A percentile compares a stretch with the other conserved stretches of the same genome.
Conservation (phyloP, 2,113 vertebrate species). For the Aphyosemion australe region DNA sequence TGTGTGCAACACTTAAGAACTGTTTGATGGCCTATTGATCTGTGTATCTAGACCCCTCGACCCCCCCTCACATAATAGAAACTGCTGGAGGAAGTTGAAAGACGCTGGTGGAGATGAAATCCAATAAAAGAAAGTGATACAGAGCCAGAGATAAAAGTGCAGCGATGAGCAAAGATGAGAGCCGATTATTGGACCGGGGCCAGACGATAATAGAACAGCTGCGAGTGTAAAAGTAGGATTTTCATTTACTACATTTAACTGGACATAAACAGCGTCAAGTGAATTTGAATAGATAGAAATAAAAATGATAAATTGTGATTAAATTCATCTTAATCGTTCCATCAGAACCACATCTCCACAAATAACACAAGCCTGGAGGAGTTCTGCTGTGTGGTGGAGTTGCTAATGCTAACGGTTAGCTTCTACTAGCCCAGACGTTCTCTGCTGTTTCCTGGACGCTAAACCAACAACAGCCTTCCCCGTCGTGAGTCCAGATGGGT, state of each 20-base stretch:
- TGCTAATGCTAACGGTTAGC: too few relatives aligned
- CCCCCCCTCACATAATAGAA: slow-evolving; percentile 63
- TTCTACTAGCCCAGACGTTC: too few relatives aligned
- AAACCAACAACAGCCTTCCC: too few relatives aligned
- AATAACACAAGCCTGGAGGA: too few relatives aligned
- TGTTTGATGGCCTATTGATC: slow-evolving; percentile 86
- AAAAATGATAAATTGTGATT: too few relatives aligned
- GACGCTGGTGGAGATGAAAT: slow-evolving; percentile 63
- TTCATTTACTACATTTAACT: slow-evolving; percentile 1
- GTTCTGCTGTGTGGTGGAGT: too few relatives aligned
- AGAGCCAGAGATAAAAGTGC: slow-evolving; percentile 37
- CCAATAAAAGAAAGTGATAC: slow-evolving; percentile 53
- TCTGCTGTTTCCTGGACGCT: too few relatives aligned
- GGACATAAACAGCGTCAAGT: not conserved
- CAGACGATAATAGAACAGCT: slow-evolving; percentile 29
- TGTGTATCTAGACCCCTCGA: slow-evolving; percentile 79
- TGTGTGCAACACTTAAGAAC: slow-evolving; percentile 79
- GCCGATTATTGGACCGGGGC: slow-evolving; percentile 18
- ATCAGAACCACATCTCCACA: too few relatives aligned
- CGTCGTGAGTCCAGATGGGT: too few relatives aligned
- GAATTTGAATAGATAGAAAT: too few relatives aligned
- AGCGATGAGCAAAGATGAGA: slow-evolving; percentile 12
- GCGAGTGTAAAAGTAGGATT: slow-evolving; percentile 3
- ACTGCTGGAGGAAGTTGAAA: slow-evolving; percentile 80
- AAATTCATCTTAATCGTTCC: too few relatives aligned